Base-by-base conservation (phyloP, 2,113 vertebrate genomes). In the Chlamydotis undulata region DNA sequence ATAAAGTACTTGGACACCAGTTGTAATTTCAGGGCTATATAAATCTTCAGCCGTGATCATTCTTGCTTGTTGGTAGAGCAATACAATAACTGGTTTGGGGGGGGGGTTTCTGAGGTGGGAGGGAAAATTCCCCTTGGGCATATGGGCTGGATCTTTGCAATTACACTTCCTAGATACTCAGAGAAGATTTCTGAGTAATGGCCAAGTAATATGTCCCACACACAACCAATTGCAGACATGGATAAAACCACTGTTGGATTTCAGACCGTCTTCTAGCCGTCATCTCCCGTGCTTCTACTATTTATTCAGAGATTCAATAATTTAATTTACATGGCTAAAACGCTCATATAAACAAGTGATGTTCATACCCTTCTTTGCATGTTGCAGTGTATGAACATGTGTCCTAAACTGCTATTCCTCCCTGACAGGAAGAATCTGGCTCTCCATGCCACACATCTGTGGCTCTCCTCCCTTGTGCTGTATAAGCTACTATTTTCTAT, bases 1-100 rank as follows among this genome's bases (percentile, higher is more conserved):
- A 94, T 93, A 94, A 97, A 93, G 69, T 24, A 57, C 65, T 90
- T 79, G 89, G 89, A 90, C n/a, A 87, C 19, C 14, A 23, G 7
- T 23, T 71, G 33, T 24, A 69, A 61, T n/a, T 89, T 73, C 1
- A 4, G 31, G 28, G n/a, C 10, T 82, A 8, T 45, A 47, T 13
- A 31, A 39, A 33, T 60, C 47, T 81, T 68, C 19, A 75, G 43
- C 35, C 6, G 0, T 26, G 56, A 55, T 5, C 18, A 63, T 49
- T 81, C 52, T 18, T 65, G 35, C 75, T 83, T 76, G 41, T 14
- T 77, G 25, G 47, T 13, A 86, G 26, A 24, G 29, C 39, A 89
- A 59, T 63, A 56, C 18, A 77, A 6, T 59, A 75, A 81, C 22
- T 39, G 18, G 4, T 43, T 37, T 50, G 29, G 9, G 16, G 4